A percentile compares a stretch with the other conserved stretches of the same genome.
phyloP scores from a whole-genome alignment of 2,888 invertebrate species.

The Lasioglossum figueresi region DNA sequence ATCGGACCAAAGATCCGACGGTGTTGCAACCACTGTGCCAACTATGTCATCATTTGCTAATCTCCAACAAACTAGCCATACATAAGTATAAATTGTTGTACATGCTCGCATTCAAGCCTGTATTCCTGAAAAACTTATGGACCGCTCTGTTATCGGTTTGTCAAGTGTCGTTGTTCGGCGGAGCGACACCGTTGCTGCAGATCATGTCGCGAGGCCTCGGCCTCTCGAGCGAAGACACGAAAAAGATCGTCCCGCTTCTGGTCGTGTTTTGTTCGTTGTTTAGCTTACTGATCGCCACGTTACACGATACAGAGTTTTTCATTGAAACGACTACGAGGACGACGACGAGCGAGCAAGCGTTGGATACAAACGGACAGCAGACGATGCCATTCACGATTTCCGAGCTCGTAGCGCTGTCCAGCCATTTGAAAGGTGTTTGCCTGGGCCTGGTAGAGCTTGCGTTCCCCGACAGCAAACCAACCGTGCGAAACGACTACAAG shows the following conservation, averaged over 20 bases:
- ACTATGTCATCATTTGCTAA: conserved; percentile 93
- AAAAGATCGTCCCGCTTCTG: conserved; percentile 90
- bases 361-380: conserved; percentile 71
- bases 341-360: conserved; percentile 29
- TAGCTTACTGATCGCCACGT: conserved; percentile 91
- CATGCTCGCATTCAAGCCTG: conserved; percentile 91
- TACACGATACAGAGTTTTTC: conserved; percentile 95
- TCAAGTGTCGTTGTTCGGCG: conserved; percentile 84
- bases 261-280: conserved; percentile 94
- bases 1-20: conserved; percentile 84
- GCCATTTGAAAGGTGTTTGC: conserved; percentile 91
- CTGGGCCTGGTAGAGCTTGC: conserved; percentile 94
- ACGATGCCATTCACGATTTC: conserved; percentile 90
- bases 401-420: conserved; percentile 90
- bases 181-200: conserved; percentile 87
- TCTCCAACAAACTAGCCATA: conserved; percentile 92
- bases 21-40: conserved; percentile 89
- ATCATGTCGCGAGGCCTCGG: conserved; percentile 89
- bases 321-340: conserved; percentile 82
- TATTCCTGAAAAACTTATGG: conserved; percentile 92
- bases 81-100: conserved; percentile 93
- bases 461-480: conserved; percentile 91
- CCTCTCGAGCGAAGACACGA: conserved; percentile 86
- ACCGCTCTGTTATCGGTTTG: conserved; percentile 84
- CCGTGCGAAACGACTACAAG: conserved; percentile 87